Percentiles rank a stretch among this genome's conserved stretches.
Evolutionary conservation across 2,797 vertebrate species (phyloP).

Genomic region (Manis pentadactyla): DNA sequence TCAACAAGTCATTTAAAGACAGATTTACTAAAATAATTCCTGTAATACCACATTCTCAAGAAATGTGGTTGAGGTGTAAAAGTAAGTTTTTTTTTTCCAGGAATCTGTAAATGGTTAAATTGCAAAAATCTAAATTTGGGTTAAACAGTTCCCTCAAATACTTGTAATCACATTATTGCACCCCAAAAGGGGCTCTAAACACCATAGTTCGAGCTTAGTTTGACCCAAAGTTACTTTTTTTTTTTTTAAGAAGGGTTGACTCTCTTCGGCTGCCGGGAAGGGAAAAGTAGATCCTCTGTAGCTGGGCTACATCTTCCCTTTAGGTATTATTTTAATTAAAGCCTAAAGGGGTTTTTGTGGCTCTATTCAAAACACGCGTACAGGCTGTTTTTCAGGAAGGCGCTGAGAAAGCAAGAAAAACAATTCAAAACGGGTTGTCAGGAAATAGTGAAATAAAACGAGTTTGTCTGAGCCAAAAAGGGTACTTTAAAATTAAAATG

Average conservation of each 20-base stretch:
- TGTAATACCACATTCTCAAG: constrained; percentile 35
- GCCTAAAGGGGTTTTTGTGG: constrained; percentile 70
- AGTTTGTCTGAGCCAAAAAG: constrained; percentile 11
- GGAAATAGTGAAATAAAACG: constrained; percentile 60
- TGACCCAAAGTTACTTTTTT: neutral
- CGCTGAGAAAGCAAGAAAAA: constrained; percentile 64
- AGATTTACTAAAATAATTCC: constrained; percentile 42
- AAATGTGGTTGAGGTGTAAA: constrained; percentile 63
- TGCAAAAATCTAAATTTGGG: constrained; percentile 27
- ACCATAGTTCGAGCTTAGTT: constrained; percentile 44
- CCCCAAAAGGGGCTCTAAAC: neutral
- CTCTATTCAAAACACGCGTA: constrained; percentile 51
- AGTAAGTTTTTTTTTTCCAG: constrained; percentile 45
- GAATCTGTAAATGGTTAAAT: constrained; percentile 25
- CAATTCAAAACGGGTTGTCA: constrained; percentile 57
- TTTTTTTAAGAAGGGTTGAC: neutral
- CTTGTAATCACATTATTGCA: neutral
- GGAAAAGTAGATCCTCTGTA: constrained; percentile 56
- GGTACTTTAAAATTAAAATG: constrained; percentile 32
- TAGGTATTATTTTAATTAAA: constrained; percentile 74
- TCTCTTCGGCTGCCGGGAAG: neutral
- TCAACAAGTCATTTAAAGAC: constrained; percentile 4
- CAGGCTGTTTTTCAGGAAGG: constrained; percentile 66
- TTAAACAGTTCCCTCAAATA: constrained; percentile 54
- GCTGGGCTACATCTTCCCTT: constrained; percentile 54